Base-by-base conservation (phyloP, 2,888 invertebrate species). In the Tenthredo livida region DNA sequence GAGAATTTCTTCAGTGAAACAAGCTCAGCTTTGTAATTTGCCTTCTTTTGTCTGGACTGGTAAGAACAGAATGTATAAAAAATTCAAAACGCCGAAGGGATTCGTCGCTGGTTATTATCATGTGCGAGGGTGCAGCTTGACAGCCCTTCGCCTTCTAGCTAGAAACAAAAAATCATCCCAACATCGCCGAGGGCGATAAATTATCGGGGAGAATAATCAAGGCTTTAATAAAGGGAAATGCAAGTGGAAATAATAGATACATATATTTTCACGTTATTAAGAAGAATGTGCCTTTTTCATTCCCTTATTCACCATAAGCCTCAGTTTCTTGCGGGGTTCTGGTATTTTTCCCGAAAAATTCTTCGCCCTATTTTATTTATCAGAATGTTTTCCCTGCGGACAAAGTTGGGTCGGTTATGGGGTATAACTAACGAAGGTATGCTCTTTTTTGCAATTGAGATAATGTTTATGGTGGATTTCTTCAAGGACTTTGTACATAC, bases 401-500 rank as follows among this genome's bases (percentile, higher is more conserved):
- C 0, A n/a, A n/a, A 54, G 54, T n/a, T 54, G n/a, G n/a, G 54
- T 54, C n/a, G 1, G 6, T 54, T 54, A 54, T 7, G 54, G n/a
- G 54, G 17, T 7, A n/a, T 54, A 54, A 54, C 54, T 50, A 17
- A 54, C 17, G 6, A 7, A 17, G n/a, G n/a, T 54, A 17, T n/a
- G 2, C n/a, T 54, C 17, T 15, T 29, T 29, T 67, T 67, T 67
- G 4, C 25, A 67, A 67, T 67, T 33, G 5, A 17, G 33, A 67
- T 67, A 67, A 33, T 67, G 12, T 25, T 61, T 25, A 25, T 25
- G 61, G 61, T 25, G 10, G 5, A 61, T 61, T 25, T 15, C 33
- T 33, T 33, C 29, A 33, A 67, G 67, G 67, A 67, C 33, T 33
- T 67, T 67, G 67, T 67, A 33, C 33, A 33, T 61, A 61, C 67